A percentile compares a stretch with the other conserved stretches of the same genome.
These are phyloP conservation scores for Mustela lutreola DNA, from an alignment of 2,113 vertebrate species.

Conservation along the genomic window DNA sequence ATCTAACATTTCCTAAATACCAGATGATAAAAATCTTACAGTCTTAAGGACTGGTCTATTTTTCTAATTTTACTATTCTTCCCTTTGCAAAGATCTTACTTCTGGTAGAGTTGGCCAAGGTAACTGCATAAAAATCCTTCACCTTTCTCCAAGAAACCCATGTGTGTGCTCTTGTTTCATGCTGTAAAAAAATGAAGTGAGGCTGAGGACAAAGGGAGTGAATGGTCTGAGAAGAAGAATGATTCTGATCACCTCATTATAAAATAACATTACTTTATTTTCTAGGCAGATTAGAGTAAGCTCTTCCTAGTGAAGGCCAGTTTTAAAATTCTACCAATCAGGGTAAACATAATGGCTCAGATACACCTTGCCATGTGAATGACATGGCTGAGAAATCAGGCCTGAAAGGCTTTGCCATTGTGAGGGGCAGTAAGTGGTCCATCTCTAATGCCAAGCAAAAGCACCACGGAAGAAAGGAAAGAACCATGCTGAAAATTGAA, in stretches of 20 bases:
- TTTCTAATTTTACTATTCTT: neutral
- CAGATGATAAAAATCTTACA: neutral
- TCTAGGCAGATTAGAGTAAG: neutral
- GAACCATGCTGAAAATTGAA: conserved; percentile 70
- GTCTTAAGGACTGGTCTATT: neutral
- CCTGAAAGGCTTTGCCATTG: conserved; percentile 59
- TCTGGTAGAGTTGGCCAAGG: neutral
- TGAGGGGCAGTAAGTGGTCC: conserved; percentile 56
- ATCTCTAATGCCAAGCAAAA: conserved; percentile 59
- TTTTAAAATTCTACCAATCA: conserved; percentile 68
- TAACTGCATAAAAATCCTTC: neutral
- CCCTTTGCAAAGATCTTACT: neutral
- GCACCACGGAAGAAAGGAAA: conserved; percentile 21
- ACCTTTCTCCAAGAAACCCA: neutral
- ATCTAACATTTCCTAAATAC: neutral
- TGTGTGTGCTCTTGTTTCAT: neutral
- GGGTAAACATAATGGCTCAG: conserved; percentile 9
- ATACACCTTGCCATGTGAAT: neutral
- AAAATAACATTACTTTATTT: neutral
- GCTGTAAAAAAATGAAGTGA: neutral
- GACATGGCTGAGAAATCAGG: conserved; percentile 66
- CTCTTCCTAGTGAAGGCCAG: neutral
- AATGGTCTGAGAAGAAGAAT: neutral
- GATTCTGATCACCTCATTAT: neutral
- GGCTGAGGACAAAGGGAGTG: neutral